Base-by-base conservation (phyloP, 2,888 invertebrate species). In the Chrysodeixis includens region DNA sequence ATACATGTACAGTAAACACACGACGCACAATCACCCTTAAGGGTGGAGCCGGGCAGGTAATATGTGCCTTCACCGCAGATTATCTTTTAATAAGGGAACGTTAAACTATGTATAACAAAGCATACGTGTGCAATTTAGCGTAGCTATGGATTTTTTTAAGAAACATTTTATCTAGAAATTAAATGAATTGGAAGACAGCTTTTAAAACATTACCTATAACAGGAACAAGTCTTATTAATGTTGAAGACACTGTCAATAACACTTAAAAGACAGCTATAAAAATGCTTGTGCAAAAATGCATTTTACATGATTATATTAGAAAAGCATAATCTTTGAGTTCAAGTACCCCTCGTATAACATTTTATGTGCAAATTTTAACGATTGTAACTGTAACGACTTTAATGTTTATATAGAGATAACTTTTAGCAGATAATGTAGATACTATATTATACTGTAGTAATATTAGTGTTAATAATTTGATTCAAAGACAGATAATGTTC, bases 371-470 rank as follows among this genome's bases (percentile, higher is more conserved):
- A 67, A 61, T 52, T 46, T 62, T 67, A 71, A 63, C 67, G 51
- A 68, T 71, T 71, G 54, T 57, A 65, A 69, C 62, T 72, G 72
- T 66, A 66, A 69, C 60, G 66, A 62, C 63, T 62, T 53, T 10
- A 44, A 69, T 66, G 63, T 64, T 57, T 46, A 57, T 14, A 67
- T 30, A 30, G 12, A 69, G 22, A 10, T 49, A 71, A 55, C 44
- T 66, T 51, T 5, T 22, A 55, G 30, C 66, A 62, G 26, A 64
- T 60, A 67, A 63, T 58, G 63, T 49, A 64, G 51, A 65, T 64
- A 72, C 65, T 56, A 54, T 30, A 14, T n/a, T 40, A 40, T 7
- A 3, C n/a, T 40, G 40, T 40, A n/a, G 26, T 26, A 26, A 26
- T 26, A 26, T 6, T 26, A 4, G 26, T 26, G 26, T 26, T 26